Conservation (phyloP, 1,140 invertebrate genomes). For the Papilio helenus region DNA sequence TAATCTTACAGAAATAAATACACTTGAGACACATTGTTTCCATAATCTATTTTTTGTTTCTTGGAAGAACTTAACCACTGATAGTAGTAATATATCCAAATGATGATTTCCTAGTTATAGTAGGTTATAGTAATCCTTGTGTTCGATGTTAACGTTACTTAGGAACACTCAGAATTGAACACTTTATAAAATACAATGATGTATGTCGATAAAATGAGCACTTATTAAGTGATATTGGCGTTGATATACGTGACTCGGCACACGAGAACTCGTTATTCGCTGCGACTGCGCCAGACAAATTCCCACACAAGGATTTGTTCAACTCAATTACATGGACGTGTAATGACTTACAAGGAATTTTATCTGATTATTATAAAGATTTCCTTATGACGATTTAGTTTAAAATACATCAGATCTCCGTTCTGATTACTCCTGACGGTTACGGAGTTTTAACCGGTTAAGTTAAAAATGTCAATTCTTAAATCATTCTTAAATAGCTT, state of each 20-base stretch:
- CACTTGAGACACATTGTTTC: background rate
- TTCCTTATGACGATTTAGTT: background rate
- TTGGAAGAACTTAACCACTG: background rate
- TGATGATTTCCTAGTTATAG: background rate
- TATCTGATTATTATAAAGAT: constrained; percentile 3
- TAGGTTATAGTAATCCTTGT: background rate
- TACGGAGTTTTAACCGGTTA: background rate
- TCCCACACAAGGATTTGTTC: constrained; percentile 12
- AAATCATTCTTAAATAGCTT: background rate
- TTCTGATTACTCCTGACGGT: too few species aligned
- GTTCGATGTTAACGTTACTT: background rate
- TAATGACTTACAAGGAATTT: constrained; percentile 5
- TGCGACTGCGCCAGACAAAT: background rate
- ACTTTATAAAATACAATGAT: background rate
- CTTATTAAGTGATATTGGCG: constrained; percentile 18
- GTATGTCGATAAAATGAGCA: constrained; percentile 18
- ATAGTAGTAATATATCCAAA: background rate
- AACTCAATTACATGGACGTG: background rate
- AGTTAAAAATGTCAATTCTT: background rate
- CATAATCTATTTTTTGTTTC: background rate
- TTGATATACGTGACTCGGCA: constrained; percentile 22
- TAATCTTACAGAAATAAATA: constrained; percentile 1
- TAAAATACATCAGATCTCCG: background rate
- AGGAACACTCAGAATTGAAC: background rate
- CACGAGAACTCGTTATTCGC: constrained; percentile 20